Percentiles rank a stretch among this genome's conserved stretches.
Conservation (phyloP, 2,113 vertebrate species). For the Corythornis cristatus region DNA sequence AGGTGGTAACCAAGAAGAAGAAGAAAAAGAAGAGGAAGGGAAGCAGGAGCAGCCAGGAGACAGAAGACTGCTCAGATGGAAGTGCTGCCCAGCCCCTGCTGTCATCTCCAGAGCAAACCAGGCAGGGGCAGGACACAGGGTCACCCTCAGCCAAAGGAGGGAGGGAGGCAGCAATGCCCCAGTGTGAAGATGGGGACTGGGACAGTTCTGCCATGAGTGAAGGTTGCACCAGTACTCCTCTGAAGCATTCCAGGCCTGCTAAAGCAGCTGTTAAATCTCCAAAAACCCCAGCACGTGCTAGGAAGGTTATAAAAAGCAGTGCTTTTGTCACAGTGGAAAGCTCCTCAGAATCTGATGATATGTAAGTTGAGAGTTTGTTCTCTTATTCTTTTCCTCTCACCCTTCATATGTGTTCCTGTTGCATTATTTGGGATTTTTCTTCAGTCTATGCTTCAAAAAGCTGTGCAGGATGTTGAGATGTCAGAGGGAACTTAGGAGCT, state of each 20-base stretch:
- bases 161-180: not conserved
- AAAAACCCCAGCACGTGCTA: not conserved
- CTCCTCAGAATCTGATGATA: not conserved
- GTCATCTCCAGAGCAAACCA: not conserved
- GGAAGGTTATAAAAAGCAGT: rapidly evolving
- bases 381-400: no score
- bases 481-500: not conserved
- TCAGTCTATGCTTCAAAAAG: not conserved
- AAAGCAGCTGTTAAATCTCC: rapidly evolving
- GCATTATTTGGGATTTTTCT: not conserved
- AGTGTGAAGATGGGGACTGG: not conserved
- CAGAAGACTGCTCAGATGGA: not conserved
- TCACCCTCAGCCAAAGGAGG: rapidly evolving
- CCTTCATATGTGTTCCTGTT: not conserved
- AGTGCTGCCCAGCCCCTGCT: rapidly evolving
- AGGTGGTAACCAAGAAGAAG: not conserved
- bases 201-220: rapidly evolving
- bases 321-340: rapidly evolving
- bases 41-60: not conserved
- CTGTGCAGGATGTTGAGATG: no score
- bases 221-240: not conserved
- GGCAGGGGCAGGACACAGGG: rapidly evolving
- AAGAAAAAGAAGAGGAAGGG: not conserved
- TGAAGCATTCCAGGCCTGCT: not conserved
- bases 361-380: conserved; percentile 19